Evolutionary conservation across 2,888 invertebrate species (phyloP), one percentile per base, ranked within the genome.

Genomic region (Hymenopus coronatus): DNA sequence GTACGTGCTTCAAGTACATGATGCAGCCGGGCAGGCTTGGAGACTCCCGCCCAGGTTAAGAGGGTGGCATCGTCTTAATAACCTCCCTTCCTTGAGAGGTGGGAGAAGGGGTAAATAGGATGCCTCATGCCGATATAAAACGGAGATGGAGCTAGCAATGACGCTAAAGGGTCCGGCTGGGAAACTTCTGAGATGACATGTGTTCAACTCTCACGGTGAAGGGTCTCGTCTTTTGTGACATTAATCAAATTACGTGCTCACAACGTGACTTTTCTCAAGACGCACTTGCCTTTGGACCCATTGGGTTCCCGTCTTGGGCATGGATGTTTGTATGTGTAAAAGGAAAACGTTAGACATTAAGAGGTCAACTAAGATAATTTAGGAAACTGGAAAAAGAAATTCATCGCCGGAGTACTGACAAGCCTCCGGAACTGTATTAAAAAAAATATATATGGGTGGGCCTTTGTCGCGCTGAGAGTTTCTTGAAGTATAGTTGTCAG

Each of bases 1-100:
- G 46, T 90, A 90, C 90, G 90, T 90, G 90, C 89, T 84, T 82
- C 28, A 83, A 81, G 89, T 90, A 84, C 90, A 86, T 83, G 90
- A 90, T 89, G 88, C 88, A 89, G 87, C 40, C 54, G 25, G 70
- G 83, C 84, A 28, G 86, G 85, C 28, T 83, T 46, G 88, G 54
- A 70, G 88, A 70, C 87, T 83, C 28, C 15, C 87, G 88, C 54
- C 27, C 87, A 87, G 87, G 87, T 87, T 87, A 87, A 87, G 81
- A 82, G 87, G 46, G 85, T 85, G 85, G 85, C 88, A 89, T 89
- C 88, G 88, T 89, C 89, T 89, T 89, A 83, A 84, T 84, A 88
- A 83, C 84, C 89, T 81, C 84, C 88, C 88, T 70, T 54, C 70
- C 83, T 84, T 27, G 27, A 30, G 85, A 15, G 33, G 85, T 27